Conservation (phyloP, 1,140 invertebrate genomes). For the Bombus waltoni region DNA sequence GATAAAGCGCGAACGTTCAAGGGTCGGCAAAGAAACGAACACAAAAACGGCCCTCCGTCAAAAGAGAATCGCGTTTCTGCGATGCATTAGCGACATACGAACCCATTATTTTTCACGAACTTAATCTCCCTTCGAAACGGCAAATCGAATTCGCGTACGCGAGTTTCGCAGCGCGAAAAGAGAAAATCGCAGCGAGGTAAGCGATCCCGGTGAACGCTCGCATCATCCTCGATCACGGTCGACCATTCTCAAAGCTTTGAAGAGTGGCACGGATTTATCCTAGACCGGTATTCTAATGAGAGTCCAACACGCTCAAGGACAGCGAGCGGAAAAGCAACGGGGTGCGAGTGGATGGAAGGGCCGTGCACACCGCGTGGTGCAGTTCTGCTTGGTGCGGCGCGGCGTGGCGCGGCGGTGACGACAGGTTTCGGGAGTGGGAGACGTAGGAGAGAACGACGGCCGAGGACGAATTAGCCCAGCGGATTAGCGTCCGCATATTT, state of each 20-base stretch:
- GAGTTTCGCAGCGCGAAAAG: neutral
- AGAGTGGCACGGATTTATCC: slow-evolving; percentile 62
- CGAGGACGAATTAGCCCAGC: slow-evolving; percentile 74
- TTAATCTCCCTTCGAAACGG: slow-evolving; percentile 34
- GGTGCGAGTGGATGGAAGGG: slow-evolving; percentile 28
- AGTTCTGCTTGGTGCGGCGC: neutral
- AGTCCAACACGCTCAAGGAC: slow-evolving; percentile 59
- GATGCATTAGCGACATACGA: slow-evolving; percentile 35
- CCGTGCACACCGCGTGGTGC: slow-evolving; percentile 1
- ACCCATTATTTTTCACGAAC: slow-evolving; percentile 39
- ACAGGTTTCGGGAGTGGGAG: slow-evolving; percentile 32
- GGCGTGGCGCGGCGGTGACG: slow-evolving; percentile 15
- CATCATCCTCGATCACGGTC: slow-evolving; percentile 53
- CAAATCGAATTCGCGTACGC: slow-evolving; percentile 28
- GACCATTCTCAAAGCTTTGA: slow-evolving; percentile 58
- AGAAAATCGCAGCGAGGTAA: slow-evolving; percentile 10
- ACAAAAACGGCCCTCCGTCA: neutral
- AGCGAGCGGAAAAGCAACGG: slow-evolving; percentile 51
- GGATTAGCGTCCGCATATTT: slow-evolving; percentile 80
- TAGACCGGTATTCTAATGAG: slow-evolving; percentile 62
- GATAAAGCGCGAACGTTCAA: slow-evolving; percentile 32
- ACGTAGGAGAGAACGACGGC: slow-evolving; percentile 42
- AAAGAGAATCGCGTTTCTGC: slow-evolving; percentile 12
- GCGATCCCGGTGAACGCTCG: neutral
- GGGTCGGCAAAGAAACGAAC: slow-evolving; percentile 1